A percentile compares a stretch with the other conserved stretches of the same genome.
Evolutionary conservation across 2,888 invertebrate genomes (phyloP).

Genomic region (Chymomyza amoena): DNA sequence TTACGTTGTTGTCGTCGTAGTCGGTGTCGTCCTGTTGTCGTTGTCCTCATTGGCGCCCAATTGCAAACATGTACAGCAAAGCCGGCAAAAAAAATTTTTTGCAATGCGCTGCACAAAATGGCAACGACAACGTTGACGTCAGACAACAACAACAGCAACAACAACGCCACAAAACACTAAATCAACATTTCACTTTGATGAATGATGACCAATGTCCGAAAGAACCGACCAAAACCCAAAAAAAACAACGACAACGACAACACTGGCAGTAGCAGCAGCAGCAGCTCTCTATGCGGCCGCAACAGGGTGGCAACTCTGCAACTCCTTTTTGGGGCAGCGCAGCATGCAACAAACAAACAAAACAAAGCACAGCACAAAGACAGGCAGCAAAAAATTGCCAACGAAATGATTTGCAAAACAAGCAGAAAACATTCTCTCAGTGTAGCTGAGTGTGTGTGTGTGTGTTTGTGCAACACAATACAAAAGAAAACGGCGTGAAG

Average conservation of each 20-base stretch:
- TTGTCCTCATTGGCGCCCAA: constrained; percentile 3
- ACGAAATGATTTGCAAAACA: constrained; percentile 22
- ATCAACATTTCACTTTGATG: constrained; percentile 77
- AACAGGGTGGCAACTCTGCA: constrained; percentile 9
- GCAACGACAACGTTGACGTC: not conserved
- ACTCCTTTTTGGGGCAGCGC: constrained; percentile 37
- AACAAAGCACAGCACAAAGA: constrained; percentile 23
- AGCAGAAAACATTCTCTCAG: constrained; percentile 4
- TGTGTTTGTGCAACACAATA: constrained; percentile 6
- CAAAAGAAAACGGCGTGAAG: not conserved
- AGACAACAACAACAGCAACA: constrained; percentile 6
- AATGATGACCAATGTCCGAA: constrained; percentile 74
- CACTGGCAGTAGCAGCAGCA: constrained; percentile 56
- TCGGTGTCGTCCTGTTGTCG: not conserved
- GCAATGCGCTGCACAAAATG: constrained; percentile 7
- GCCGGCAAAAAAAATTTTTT: constrained; percentile 2
- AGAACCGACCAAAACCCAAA: not conserved
- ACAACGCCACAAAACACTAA: constrained; percentile 61
- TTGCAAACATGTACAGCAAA: constrained; percentile 9
- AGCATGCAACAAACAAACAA: constrained; percentile 48
- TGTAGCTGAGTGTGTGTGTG: constrained; percentile 8
- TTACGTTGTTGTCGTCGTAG: not conserved
- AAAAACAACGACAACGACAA: not conserved
- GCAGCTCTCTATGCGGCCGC: constrained; percentile 33
- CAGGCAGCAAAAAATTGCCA: constrained; percentile 23